phyloP scores from a whole-genome alignment of 1,140 invertebrate species.

The Drosophila fuyamai region DNA sequence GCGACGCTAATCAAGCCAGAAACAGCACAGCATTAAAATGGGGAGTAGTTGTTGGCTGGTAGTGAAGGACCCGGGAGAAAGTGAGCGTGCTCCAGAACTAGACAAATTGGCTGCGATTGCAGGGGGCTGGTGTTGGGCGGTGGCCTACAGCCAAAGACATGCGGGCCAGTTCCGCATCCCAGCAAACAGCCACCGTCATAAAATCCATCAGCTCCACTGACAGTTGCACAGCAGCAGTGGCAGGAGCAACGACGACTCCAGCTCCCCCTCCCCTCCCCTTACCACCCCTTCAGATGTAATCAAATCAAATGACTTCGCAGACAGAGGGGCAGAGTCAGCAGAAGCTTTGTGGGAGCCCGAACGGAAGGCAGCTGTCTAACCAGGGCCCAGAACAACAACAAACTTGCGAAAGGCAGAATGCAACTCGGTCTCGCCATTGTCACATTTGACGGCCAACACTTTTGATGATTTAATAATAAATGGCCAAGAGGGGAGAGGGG shows the following conservation, averaged over 20 bases:
- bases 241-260: constrained; percentile 34
- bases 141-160: constrained; percentile 60
- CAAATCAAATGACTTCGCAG: constrained; percentile 78
- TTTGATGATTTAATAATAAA: constrained; percentile 77
- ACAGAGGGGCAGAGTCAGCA: constrained; percentile 32
- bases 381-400: constrained; percentile 5
- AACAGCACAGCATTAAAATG: constrained; percentile 65
- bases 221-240: constrained; percentile 54
- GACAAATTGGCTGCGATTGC: constrained; percentile 76
- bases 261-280: constrained; percentile 36
- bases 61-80: not conserved
- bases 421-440: constrained; percentile 49
- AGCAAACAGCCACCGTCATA: constrained; percentile 57
- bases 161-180: constrained; percentile 44
- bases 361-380: constrained; percentile 48
- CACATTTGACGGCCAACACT: constrained; percentile 78
- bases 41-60: constrained; percentile 10
- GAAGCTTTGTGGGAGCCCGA: constrained; percentile 45
- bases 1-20: constrained; percentile 77
- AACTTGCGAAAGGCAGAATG: not conserved
- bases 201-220: constrained; percentile 74
- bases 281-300: constrained; percentile 66
- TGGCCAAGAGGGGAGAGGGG: not conserved
- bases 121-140: constrained; percentile 5
- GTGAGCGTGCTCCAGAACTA: constrained; percentile 10